phyloP scores from a whole-genome alignment of 2,113 vertebrate genomes.

The Pelvicachromis taeniatus region DNA sequence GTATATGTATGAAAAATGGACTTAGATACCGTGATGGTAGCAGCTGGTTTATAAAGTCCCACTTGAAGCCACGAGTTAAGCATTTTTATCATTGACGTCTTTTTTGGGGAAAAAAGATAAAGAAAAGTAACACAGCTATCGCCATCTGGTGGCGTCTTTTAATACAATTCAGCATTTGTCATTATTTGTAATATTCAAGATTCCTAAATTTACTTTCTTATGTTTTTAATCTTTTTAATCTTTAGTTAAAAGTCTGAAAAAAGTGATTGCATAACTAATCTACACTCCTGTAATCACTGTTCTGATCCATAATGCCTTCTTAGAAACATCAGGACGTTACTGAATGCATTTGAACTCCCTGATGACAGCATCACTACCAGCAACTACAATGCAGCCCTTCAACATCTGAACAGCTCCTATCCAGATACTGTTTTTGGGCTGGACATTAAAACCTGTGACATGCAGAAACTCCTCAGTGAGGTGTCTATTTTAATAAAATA shows the following conservation, averaged over 20 bases:
- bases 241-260: background rate
- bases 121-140: background rate
- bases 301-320: background rate
- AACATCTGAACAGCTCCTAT: conserved; percentile 38
- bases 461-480: conserved; percentile 61
- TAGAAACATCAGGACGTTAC: conserved; percentile 63
- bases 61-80: conserved; percentile 38
- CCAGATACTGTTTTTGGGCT: conserved; percentile 30
- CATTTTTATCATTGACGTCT: background rate
- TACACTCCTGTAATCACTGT: background rate
- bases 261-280: background rate
- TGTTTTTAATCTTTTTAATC: background rate
- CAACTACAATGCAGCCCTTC: conserved; percentile 38
- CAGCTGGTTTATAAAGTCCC: conserved; percentile 67
- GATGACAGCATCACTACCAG: conserved; percentile 50
- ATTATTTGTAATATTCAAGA: background rate
- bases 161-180: background rate
- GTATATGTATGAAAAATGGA: background rate
- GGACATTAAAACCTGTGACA: conserved; percentile 39
- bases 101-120: background rate
- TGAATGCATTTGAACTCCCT: conserved; percentile 55
- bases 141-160: background rate
- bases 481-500: background rate
- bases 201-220: background rate
- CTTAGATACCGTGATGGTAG: no score